phyloP scores from a whole-genome alignment of 2,113 vertebrate genomes.

The Artemisiospiza belli region DNA sequence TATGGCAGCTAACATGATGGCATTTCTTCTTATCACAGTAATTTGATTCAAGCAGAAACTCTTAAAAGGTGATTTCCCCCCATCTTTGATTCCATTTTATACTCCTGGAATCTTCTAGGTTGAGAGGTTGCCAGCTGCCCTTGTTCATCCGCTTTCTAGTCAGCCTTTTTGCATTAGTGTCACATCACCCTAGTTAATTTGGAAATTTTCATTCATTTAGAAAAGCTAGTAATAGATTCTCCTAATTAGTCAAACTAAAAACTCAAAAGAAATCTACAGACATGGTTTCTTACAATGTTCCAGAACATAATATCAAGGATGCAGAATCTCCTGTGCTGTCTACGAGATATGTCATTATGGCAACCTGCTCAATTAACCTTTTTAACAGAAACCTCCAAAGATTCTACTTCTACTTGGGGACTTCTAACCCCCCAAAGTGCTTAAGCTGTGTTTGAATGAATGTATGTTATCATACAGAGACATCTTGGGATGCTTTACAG shows the following conservation, averaged over 20 bases:
- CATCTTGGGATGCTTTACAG: neutral
- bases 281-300: neutral
- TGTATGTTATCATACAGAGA: neutral
- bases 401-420: neutral
- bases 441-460: neutral
- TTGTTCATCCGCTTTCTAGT: neutral
- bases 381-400: neutral
- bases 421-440: neutral
- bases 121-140: neutral
- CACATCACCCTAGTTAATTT: neutral
- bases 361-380: neutral
- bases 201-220: neutral
- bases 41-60: neutral
- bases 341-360: neutral
- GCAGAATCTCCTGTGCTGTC: neutral
- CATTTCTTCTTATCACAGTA: constrained; percentile 3
- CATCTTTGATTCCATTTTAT: neutral
- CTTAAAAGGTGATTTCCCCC: neutral
- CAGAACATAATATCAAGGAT: neutral
- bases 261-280: neutral
- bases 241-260: neutral
- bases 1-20: neutral
- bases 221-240: neutral
- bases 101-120: neutral
- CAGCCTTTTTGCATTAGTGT: neutral